These are phyloP conservation scores for Drosophila algonquin DNA, from an alignment of 2,888 invertebrate species.

Conservation along the genomic window DNA sequence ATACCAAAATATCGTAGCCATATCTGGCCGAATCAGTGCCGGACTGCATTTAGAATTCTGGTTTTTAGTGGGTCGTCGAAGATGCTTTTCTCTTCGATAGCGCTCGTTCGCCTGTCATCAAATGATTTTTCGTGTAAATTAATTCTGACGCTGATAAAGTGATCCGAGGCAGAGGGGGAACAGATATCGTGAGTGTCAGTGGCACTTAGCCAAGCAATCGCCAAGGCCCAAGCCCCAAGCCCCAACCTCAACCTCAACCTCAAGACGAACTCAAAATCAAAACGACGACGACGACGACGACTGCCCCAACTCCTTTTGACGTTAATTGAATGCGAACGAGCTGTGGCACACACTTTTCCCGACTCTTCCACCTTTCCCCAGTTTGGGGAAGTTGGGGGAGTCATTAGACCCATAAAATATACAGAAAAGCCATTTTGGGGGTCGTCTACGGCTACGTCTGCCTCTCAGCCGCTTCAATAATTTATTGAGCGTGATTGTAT, in stretches of 20 bases:
- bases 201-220: slow-evolving; percentile 39
- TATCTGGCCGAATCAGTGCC: slow-evolving; percentile 6
- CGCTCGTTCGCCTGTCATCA: slow-evolving; percentile 29
- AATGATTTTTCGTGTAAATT: slow-evolving; percentile 65
- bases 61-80: slow-evolving; percentile 31
- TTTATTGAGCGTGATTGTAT: slow-evolving; percentile 62
- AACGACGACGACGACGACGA: not conserved
- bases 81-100: slow-evolving; percentile 34
- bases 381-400: slow-evolving; percentile 30
- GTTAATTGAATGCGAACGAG: slow-evolving; percentile 75
- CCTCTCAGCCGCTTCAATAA: slow-evolving; percentile 63
- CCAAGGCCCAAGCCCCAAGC: slow-evolving; percentile 2
- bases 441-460: not conserved
- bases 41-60: slow-evolving; percentile 30
- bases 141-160: slow-evolving; percentile 69
- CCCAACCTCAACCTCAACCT: slow-evolving; percentile 14
- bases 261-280: not conserved
- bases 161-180: slow-evolving; percentile 30
- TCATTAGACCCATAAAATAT: slow-evolving; percentile 75
- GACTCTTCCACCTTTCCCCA: slow-evolving; percentile 44
- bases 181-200: slow-evolving; percentile 33
- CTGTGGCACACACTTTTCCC: slow-evolving; percentile 29
- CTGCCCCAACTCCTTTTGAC: slow-evolving; percentile 44
- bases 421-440: slow-evolving; percentile 55
- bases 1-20: slow-evolving; percentile 9